These are phyloP conservation scores for Toxotes chatareus DNA, from an alignment of 2,113 vertebrate species.

Conservation along the genomic window DNA sequence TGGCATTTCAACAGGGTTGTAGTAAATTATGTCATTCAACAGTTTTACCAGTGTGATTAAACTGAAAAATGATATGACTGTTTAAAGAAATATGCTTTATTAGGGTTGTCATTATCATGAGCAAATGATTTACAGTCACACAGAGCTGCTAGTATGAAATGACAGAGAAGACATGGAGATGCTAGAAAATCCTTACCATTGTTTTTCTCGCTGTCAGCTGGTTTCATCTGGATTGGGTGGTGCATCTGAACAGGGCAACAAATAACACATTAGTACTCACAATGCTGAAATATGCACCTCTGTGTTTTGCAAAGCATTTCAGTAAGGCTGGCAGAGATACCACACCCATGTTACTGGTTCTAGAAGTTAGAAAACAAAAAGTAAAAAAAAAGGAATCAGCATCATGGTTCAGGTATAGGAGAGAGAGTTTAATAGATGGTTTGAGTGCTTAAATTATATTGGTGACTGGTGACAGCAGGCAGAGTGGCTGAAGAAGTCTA, in stretches of 20 bases:
- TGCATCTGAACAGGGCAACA: conserved; percentile 62
- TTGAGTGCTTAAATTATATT: no score
- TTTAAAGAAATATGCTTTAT: not conserved
- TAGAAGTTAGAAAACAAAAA: not conserved
- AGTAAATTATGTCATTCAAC: not conserved
- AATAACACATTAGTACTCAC: conserved; percentile 1
- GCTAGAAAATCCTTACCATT: conserved; percentile 59
- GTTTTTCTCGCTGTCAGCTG: conserved; percentile 75
- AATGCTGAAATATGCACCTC: not conserved
- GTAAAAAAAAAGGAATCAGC: no score
- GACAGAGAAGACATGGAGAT: not conserved
- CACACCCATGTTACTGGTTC: not conserved
- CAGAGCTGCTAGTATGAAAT: not conserved
- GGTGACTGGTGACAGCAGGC: no score
- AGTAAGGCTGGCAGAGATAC: not conserved
- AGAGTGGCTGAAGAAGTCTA: no score
- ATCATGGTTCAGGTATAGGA: not conserved
- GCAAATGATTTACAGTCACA: not conserved
- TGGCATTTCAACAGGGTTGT: no score
- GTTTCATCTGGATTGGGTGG: conserved; percentile 76
- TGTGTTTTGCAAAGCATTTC: not conserved
- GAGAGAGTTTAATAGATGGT: not conserved
- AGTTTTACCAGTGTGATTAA: not conserved
- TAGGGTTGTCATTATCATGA: not conserved
- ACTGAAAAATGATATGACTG: not conserved